Conservation (phyloP, 2,113 vertebrate species). For the Melanerpes formicivorus region DNA sequence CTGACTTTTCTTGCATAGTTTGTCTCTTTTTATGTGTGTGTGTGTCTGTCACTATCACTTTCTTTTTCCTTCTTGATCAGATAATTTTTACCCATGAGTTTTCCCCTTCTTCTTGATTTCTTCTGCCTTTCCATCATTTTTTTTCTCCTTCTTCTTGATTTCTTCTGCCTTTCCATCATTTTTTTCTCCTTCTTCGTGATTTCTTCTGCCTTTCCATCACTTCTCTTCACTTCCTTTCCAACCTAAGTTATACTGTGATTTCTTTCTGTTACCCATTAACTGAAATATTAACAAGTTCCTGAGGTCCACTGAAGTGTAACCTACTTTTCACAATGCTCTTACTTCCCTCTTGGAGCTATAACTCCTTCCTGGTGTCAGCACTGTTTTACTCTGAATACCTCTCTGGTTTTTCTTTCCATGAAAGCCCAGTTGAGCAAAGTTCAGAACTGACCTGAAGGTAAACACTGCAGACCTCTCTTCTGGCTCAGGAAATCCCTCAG, state of each 20-base stretch:
- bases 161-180: background rate
- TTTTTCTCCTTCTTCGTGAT: background rate
- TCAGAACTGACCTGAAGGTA: background rate
- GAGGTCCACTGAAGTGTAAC: background rate
- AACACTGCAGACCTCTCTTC: background rate
- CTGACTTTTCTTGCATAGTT: background rate
- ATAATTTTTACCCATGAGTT: background rate
- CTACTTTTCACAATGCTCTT: background rate
- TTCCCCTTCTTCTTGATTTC: background rate
- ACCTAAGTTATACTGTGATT: no score
- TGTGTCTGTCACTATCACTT: background rate
- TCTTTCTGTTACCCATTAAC: background rate
- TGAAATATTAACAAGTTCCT: background rate
- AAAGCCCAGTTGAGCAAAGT: background rate
- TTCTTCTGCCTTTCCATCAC: background rate
- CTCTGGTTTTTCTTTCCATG: background rate
- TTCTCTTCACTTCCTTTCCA: background rate
- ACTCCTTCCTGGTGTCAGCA: background rate
- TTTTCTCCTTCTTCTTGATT: background rate
- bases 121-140: background rate
- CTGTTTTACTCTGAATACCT: fast-evolving
- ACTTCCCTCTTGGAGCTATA: background rate
- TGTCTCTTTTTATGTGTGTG: background rate
- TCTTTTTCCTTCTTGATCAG: background rate
- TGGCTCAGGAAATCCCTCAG: background rate